These are phyloP conservation scores for Sebastes flavidus DNA, from an alignment of 2,797 vertebrate genomes.

Conservation along the genomic window DNA sequence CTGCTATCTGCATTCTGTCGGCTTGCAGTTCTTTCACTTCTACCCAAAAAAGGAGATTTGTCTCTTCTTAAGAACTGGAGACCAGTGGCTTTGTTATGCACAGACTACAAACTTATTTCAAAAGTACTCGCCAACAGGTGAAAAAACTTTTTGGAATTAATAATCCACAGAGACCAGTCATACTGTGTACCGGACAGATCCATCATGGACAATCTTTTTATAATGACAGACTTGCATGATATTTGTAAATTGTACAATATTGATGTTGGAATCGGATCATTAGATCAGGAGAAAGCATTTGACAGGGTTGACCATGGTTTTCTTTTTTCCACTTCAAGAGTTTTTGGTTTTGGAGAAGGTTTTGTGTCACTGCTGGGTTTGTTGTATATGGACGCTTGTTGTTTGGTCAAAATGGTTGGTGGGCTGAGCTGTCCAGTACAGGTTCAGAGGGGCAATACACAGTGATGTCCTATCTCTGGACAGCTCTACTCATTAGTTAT, in stretches of 20 bases:
- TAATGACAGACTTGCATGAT: background rate
- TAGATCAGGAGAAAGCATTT: background rate
- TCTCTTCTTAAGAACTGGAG: background rate
- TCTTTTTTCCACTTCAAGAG: background rate
- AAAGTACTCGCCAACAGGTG: background rate
- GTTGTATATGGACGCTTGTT: no score
- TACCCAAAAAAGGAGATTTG: background rate
- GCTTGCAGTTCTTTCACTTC: background rate
- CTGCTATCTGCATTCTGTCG: background rate
- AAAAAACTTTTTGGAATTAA: background rate
- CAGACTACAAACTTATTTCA: background rate
- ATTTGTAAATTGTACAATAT: background rate
- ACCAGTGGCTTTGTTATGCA: background rate
- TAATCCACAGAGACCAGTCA: background rate
- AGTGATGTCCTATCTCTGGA: no score
- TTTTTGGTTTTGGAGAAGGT: background rate
- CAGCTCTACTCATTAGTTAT: no score
- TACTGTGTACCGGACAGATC: background rate
- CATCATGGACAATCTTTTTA: background rate
- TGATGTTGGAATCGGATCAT: background rate
- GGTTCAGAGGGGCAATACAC: no score
- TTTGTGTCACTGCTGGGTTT: no score
- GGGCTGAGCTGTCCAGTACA: no score
- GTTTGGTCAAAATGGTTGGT: no score
- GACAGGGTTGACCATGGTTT: background rate